A percentile compares a stretch with the other conserved stretches of the same genome.
These are phyloP conservation scores for Halcyon malimbica DNA, from an alignment of 2,113 vertebrate genomes.

Conservation along the genomic window DNA sequence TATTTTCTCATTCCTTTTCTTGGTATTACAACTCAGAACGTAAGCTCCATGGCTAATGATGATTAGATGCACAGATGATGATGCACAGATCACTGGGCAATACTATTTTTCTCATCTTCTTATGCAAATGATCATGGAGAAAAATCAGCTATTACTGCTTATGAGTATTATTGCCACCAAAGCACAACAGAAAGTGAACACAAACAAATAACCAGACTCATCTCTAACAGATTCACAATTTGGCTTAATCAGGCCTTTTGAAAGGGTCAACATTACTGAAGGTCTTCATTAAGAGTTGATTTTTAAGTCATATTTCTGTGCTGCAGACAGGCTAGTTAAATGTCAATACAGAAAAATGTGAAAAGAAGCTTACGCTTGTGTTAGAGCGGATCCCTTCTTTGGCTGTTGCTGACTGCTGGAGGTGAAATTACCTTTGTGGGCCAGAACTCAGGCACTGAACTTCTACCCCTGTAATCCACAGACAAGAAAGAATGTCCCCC, in stretches of 20 bases:
- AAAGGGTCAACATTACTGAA: neutral
- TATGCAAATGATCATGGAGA: conserved; percentile 24
- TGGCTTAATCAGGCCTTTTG: neutral
- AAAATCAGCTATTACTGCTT: conserved; percentile 26
- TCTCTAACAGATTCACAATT: neutral
- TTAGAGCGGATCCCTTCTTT: neutral
- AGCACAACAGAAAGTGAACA: neutral
- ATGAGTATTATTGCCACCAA: neutral
- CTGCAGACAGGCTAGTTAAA: neutral
- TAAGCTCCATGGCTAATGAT: neutral
- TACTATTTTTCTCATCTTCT: conserved; percentile 24
- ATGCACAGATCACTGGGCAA: conserved; percentile 34
- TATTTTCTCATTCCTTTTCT: neutral
- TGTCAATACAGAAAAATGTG: neutral
- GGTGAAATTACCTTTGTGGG: neutral
- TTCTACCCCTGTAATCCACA: neutral
- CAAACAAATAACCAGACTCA: neutral
- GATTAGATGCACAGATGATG: conserved; percentile 11
- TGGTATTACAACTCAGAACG: neutral
- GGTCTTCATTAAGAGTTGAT: neutral
- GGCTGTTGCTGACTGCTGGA: neutral
- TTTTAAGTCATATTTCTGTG: neutral
- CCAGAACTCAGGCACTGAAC: neutral
- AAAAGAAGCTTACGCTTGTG: neutral
- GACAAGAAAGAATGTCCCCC: neutral